Percentiles rank a stretch among this genome's conserved stretches.
Evolutionary conservation across 2,113 vertebrate genomes (phyloP).

Genomic region (Phaethornis superciliosus): DNA sequence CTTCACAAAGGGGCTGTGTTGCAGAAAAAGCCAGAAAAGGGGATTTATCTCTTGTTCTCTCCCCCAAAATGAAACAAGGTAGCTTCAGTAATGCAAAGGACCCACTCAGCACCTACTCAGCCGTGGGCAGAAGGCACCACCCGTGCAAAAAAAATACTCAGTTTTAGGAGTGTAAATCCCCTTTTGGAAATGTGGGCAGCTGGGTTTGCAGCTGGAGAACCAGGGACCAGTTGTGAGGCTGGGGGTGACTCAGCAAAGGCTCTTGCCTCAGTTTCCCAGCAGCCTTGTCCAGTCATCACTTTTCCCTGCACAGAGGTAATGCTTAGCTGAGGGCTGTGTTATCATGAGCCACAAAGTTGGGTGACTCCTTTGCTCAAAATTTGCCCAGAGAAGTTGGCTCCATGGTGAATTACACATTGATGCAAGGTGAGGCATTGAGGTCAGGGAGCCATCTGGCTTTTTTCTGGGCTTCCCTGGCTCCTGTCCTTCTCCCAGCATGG

Average conservation of each 20-base stretch:
- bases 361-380: background rate
- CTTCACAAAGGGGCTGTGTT: background rate
- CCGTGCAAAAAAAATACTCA: background rate
- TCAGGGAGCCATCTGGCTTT: background rate
- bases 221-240: fast-evolving
- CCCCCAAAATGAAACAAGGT: background rate
- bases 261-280: background rate
- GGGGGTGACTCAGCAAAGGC: background rate
- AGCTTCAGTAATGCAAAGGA: background rate
- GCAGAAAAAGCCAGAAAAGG: background rate
- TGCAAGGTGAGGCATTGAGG: background rate
- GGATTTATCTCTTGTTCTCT: background rate
- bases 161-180: background rate
- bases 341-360: background rate
- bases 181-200: background rate
- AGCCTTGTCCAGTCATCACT: background rate
- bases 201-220: background rate
- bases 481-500: fast-evolving
- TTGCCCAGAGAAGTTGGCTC: background rate
- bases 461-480: background rate
- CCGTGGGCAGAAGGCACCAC: fast-evolving
- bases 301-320: background rate
- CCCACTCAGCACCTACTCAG: background rate
- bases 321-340: background rate
- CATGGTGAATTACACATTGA: fast-evolving